A percentile compares a stretch with the other conserved stretches of the same genome.
phyloP scores from a whole-genome alignment of 2,797 vertebrate genomes.

The Sebastes vulpes region DNA sequence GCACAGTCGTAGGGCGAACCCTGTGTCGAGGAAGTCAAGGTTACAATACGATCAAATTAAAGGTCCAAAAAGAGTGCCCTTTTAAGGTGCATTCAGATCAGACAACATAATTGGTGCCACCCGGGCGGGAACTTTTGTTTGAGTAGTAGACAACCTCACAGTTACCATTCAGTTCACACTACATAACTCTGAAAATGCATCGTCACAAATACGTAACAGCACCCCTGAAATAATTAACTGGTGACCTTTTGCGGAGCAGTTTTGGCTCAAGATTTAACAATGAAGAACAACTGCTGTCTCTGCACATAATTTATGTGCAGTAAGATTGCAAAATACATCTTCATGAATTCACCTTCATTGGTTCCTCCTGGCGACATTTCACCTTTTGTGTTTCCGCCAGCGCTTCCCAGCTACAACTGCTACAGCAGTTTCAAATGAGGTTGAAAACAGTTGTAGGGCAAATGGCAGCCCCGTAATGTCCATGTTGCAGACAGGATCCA shows the following conservation, averaged over 20 bases:
- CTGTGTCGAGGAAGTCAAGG: background rate
- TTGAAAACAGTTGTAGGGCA: constrained; percentile 13
- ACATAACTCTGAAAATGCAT: background rate
- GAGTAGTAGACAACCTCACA: background rate
- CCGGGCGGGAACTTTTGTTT: background rate
- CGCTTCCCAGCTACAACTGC: background rate
- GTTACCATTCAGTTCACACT: background rate
- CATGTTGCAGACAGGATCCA: background rate
- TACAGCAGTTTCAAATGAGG: constrained; percentile 4
- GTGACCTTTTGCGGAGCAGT: background rate
- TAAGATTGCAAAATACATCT: constrained; percentile 1
- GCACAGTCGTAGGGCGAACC: constrained; percentile 7
- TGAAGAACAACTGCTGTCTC: constrained; percentile 31
- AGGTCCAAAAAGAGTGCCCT: background rate
- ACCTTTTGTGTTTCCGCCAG: constrained; percentile 1
- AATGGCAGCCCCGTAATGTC: background rate
- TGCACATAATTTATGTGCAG: background rate
- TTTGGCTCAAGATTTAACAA: background rate
- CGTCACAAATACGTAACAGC: background rate
- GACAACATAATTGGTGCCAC: background rate
- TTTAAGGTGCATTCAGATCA: background rate
- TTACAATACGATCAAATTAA: constrained; percentile 26
- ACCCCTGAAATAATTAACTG: background rate
- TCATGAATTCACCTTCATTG: background rate
- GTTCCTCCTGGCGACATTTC: constrained; percentile 7